A percentile compares a stretch with the other conserved stretches of the same genome.
These are phyloP conservation scores for Antechinus stuartii DNA, from an alignment of 2,113 vertebrate genomes.

Conservation along the genomic window DNA sequence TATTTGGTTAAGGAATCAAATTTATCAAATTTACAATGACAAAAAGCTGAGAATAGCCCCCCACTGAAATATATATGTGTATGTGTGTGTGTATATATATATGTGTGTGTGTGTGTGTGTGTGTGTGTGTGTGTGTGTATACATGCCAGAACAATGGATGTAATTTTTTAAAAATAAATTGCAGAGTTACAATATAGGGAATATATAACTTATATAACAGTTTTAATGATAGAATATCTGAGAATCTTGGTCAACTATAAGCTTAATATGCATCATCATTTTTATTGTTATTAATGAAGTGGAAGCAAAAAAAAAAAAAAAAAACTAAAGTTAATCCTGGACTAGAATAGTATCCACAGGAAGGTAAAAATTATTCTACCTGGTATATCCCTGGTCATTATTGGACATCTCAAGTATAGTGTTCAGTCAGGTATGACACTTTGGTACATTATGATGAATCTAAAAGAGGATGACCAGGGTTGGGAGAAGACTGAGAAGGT, in stretches of 20 bases:
- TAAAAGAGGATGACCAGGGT: neutral
- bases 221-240: neutral
- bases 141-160: neutral
- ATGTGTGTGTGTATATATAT: no score
- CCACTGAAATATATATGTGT: no score
- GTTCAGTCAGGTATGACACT: neutral
- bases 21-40: neutral
- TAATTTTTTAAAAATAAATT: neutral
- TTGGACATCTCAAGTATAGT: neutral
- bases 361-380: neutral
- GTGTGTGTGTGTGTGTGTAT: no score
- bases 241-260: neutral
- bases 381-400: neutral
- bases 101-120: no score
- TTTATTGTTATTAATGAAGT: neutral
- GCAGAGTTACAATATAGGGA: neutral
- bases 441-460: neutral
- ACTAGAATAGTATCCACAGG: neutral
- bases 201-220: neutral
- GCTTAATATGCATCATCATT: neutral
- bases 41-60: neutral
- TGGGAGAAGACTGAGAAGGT: neutral
- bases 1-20: neutral
- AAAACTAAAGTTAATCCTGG: neutral
- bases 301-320: neutral